phyloP scores from a whole-genome alignment of 2,888 invertebrate genomes.

The Ichneumon xanthorius region DNA sequence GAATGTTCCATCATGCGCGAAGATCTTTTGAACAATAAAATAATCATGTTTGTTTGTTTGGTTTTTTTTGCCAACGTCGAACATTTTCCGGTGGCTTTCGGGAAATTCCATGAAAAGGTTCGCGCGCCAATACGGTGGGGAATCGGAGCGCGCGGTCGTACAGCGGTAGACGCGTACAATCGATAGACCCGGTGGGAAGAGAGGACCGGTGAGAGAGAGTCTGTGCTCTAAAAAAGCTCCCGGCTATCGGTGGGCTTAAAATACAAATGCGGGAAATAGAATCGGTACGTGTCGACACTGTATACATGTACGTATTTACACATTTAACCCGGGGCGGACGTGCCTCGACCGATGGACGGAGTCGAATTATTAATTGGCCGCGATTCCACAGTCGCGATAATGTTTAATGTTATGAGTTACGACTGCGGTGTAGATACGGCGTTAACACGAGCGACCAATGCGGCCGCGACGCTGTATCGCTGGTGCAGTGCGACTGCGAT shows the following conservation, averaged over 20 bases:
- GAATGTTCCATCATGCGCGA: not conserved
- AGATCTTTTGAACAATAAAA: not conserved
- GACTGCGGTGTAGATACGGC: not conserved
- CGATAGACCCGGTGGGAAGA: conserved; percentile 47
- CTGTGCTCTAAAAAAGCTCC: conserved; percentile 47
- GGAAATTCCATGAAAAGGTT: conserved; percentile 28
- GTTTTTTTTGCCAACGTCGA: not conserved
- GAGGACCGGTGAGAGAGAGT: conserved; percentile 19
- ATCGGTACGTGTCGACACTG: conserved; percentile 31
- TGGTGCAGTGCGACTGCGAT: not conserved
- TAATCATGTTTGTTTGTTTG: not conserved
- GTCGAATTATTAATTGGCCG: conserved; percentile 25
- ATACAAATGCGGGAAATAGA: conserved; percentile 58
- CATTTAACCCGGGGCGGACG: conserved; percentile 17
- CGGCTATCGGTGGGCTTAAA: conserved; percentile 51
- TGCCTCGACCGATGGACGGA: conserved; percentile 21
- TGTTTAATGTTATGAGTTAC: not conserved
- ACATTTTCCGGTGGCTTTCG: conserved; percentile 11
- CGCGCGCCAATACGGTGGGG: conserved; percentile 15
- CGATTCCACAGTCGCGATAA: conserved; percentile 10
- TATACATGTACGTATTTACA: conserved; percentile 26
- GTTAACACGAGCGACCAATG: not conserved
- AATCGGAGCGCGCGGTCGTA: conserved; percentile 38
- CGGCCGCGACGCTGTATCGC: not conserved
- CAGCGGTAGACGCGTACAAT: conserved; percentile 54